Evolutionary conservation across 2,888 invertebrate species (phyloP).

Genomic region (Pyralis farinalis): DNA sequence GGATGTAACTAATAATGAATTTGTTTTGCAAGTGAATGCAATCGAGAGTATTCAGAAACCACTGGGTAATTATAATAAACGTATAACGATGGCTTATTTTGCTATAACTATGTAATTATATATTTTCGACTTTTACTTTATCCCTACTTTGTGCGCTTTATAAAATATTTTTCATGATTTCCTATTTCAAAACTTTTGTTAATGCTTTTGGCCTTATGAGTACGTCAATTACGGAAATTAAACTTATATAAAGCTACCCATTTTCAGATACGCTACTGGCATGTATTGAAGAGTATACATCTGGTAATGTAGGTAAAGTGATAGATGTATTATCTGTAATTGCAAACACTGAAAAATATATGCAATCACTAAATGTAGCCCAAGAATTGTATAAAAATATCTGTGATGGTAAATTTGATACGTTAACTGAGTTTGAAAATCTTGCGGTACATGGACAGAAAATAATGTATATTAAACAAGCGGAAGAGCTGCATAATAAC

Average conservation of each 20-base stretch:
- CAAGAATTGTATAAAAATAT: conserved; percentile 4
- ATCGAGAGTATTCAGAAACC: neutral
- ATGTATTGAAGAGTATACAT: conserved; percentile 6
- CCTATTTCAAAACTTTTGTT: too few relatives aligned
- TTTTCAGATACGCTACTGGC: conserved; percentile 9
- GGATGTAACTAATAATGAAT: neutral
- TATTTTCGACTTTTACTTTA: neutral
- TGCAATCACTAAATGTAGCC: conserved; percentile 1
- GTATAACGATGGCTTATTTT: too few relatives aligned
- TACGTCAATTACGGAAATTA: neutral
- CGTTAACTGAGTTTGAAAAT: neutral
- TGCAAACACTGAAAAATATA: neutral
- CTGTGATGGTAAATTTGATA: neutral
- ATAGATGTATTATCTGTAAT: neutral
- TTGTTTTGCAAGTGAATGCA: neutral
- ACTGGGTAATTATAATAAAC: conserved; percentile 2
- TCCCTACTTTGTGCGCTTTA: too few relatives aligned
- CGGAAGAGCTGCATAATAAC: neutral
- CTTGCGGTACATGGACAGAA: neutral
- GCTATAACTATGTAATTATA: neutral
- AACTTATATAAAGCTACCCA: neutral
- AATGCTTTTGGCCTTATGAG: too few relatives aligned
- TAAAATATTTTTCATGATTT: too few relatives aligned
- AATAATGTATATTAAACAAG: neutral
- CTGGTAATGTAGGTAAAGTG: neutral